A percentile compares a stretch with the other conserved stretches of the same genome.
phyloP scores from a whole-genome alignment of 2,113 vertebrate species.

The Deroptyus accipitrinus region DNA sequence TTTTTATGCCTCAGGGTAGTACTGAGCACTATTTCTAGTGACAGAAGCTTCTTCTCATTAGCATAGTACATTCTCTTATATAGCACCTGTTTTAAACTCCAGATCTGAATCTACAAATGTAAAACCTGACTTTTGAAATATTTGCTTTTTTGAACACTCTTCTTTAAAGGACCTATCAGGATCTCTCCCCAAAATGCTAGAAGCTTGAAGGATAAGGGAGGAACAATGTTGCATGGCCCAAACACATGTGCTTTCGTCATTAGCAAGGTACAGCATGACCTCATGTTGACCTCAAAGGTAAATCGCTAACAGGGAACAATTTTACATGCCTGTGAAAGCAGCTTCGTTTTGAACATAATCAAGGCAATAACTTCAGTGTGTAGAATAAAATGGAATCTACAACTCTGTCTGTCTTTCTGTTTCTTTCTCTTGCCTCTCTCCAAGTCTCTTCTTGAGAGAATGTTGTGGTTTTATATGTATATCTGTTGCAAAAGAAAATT shows the following conservation, averaged over 20 bases:
- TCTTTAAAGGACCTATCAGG: slow-evolving; percentile 70
- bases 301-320: slow-evolving; percentile 56
- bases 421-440: slow-evolving; percentile 44
- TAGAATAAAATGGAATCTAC: slow-evolving; percentile 46
- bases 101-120: slow-evolving; percentile 58
- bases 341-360: slow-evolving; percentile 45
- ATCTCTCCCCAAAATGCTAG: slow-evolving; percentile 68
- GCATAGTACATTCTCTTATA: slow-evolving; percentile 25
- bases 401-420: slow-evolving; percentile 42
- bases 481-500: not conserved
- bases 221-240: slow-evolving; percentile 67
- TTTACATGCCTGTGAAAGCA: slow-evolving; percentile 55
- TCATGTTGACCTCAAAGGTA: slow-evolving; percentile 71
- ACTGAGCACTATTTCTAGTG: slow-evolving; percentile 13
- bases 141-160: slow-evolving; percentile 71
- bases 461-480: slow-evolving; percentile 1
- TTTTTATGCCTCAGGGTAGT: slow-evolving; percentile 23
- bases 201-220: slow-evolving; percentile 70
- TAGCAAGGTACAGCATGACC: slow-evolving; percentile 71
- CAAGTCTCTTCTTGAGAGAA: slow-evolving; percentile 32
- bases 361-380: slow-evolving; percentile 29
- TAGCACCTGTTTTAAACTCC: slow-evolving; percentile 59
- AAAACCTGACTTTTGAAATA: slow-evolving; percentile 72
- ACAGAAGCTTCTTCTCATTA: slow-evolving; percentile 5
- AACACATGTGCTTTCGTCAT: slow-evolving; percentile 71